Base-by-base conservation (phyloP, 2,113 vertebrate genomes). In the Ia io region DNA sequence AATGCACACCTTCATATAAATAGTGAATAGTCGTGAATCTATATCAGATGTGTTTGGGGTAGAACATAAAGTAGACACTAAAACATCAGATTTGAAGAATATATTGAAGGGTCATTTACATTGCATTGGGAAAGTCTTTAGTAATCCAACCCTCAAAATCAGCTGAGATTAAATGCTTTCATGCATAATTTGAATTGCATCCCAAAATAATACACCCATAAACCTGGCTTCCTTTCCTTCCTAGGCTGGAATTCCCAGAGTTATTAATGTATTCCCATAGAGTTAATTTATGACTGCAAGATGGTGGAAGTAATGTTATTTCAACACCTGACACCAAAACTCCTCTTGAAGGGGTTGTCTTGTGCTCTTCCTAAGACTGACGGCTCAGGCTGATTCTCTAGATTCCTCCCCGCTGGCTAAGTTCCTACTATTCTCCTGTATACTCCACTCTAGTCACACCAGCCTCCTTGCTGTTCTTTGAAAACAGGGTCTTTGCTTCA, bases 1-100 rank as follows among this genome's bases (percentile, higher is more conserved):
- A 93, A 90, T 13, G 40, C 22, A 90, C 20, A 74, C 40, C 28
- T 96, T 77, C 44, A 83, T 80, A 44, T 49, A 95, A 90, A 77
- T 1, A 32, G 59, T 37, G 22, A 86, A 79, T 90, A 94, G 35
- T 56, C 77, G n/a, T 61, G 30, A 61, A 77, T 44, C 16, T 61
- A 1, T 32, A 85, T 80, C 42, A 70, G 25, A 47, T 51, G 17
- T 56, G 32, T 89, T 56, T 80, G 13, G 78, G 59, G 3, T 47
- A 42, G 65, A 92, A 85, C 17, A 53, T 65, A 78, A 84, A 42
- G 18, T 5, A 73, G 71, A 67, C 53, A 73, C 7, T 25, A 30
- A 73, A 69, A 88, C 17, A 82, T 65, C 74, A 83, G 23, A 63
- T 49, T 2, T 67, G 47, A 94, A 83, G 51, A 91, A 20, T 49